Conservation (phyloP, 2,888 invertebrate genomes). For the Patella caerulea region DNA sequence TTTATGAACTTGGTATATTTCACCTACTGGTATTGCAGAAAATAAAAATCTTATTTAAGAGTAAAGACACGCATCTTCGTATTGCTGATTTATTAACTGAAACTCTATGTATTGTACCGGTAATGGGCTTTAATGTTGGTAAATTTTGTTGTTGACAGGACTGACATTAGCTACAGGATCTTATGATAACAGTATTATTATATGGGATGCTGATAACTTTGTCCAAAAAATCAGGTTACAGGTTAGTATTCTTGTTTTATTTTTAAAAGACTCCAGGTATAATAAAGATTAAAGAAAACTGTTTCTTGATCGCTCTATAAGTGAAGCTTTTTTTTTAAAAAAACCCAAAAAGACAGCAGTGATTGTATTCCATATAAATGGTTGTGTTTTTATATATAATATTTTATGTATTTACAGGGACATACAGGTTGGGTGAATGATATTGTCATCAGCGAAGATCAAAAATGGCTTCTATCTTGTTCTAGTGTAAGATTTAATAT, state of each 20-base stretch:
- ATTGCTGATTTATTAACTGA: not conserved
- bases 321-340: too few relatives aligned
- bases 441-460: constrained; percentile 65
- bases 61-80: not conserved
- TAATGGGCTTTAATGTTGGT: not conserved
- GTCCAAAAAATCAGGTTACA: constrained; percentile 68
- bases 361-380: too few relatives aligned
- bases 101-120: not conserved
- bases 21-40: not conserved
- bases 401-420: constrained; percentile 55
- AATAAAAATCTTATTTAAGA: not conserved
- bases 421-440: constrained; percentile 70
- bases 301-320: too few relatives aligned
- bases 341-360: constrained; percentile 16
- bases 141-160: constrained; percentile 48
- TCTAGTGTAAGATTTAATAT: constrained; percentile 55
- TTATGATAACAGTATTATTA: constrained; percentile 66
- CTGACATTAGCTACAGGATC: constrained; percentile 66
- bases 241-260: constrained; percentile 44
- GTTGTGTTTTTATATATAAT: not conserved
- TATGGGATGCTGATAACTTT: constrained; percentile 69
- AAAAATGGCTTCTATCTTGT: constrained; percentile 67
- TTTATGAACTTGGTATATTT: constrained; percentile 1
- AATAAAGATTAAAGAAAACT: too few relatives aligned
- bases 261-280: too few relatives aligned